Evolutionary conservation across 2,888 invertebrate genomes (phyloP).

Genomic region (Herminia tarsipennalis): DNA sequence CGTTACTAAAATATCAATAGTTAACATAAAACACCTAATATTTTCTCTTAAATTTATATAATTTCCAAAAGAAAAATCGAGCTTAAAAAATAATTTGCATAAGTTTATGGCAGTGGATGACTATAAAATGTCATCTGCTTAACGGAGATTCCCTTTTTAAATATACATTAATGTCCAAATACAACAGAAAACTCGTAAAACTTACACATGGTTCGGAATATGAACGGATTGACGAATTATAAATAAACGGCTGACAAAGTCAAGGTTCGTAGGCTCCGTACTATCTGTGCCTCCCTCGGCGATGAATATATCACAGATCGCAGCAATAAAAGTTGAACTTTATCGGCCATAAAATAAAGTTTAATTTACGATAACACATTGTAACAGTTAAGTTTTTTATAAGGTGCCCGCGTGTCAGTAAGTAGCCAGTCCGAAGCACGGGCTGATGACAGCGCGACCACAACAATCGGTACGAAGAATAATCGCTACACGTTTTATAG

Average conservation of each 20-base stretch:
- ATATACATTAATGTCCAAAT: conserved; percentile 34
- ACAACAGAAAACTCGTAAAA: conserved; percentile 39
- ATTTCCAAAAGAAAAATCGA: conserved; percentile 32
- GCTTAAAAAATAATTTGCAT: conserved; percentile 25
- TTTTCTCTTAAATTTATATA: conserved; percentile 11
- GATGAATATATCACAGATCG: conserved; percentile 45
- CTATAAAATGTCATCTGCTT: conserved; percentile 32
- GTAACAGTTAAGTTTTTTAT: conserved; percentile 49
- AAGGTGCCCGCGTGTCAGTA: conserved; percentile 32
- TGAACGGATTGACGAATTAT: conserved; percentile 58
- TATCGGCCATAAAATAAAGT: conserved; percentile 53
- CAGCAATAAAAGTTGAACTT: conserved; percentile 49
- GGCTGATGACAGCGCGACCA: conserved; percentile 77
- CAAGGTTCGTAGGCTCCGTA: conserved; percentile 58
- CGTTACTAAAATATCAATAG: conserved; percentile 13
- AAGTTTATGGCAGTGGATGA: conserved; percentile 20
- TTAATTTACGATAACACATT: conserved; percentile 45
- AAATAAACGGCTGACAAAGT: conserved; percentile 67
- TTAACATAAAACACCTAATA: conserved; percentile 23
- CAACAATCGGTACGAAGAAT: conserved; percentile 81
- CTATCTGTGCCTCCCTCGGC: conserved; percentile 44
- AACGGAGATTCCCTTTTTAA: conserved; percentile 28
- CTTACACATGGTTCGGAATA: conserved; percentile 38
- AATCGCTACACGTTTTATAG: conserved; percentile 84
- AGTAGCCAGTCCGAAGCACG: conserved; percentile 60